Base-by-base conservation (phyloP, 2,797 vertebrate genomes). In the Galagoides demidoff region DNA sequence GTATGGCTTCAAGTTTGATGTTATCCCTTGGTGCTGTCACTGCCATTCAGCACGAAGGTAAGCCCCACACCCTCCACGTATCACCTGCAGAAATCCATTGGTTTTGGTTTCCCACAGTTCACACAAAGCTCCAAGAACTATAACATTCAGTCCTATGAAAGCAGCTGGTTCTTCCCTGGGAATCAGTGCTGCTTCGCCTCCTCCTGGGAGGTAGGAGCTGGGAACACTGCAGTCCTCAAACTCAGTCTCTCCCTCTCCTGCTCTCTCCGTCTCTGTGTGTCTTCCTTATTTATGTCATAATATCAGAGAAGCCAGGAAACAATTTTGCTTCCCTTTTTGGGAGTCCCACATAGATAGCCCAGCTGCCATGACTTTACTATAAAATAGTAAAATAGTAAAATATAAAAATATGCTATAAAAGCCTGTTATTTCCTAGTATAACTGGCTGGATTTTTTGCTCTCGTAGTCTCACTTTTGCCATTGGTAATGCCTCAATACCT, bases 401-500 rank as follows among this genome's bases (percentile, higher is more conserved):
- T 43, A 43, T 7, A 43, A 39, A 43, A 43, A 43, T 39, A 39
- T 39, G 6, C 7, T 43, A 43, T 43, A 43, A 59, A 8, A 25
- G 27, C 11, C 52, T 78, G 7, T 29, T 90, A 31, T 73, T 84
- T 68, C 19, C 61, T 70, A 19, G 89, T 92, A 85, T 94, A 93
- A 59, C 29, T 45, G 2, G 4, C 61, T n/a, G 16, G 49, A 20
- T 84, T 96, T 86, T 71, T 68, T 89, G 20, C 8, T 85, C 39
- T 71, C 43, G 0, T 83, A 27, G 89, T 91, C 25, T 92, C 79
- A 78, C 64, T 92, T 78, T 92, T 31, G 39, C 17, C 84, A 37
- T 73, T 92, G 13, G 39, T 85, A 82, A 92, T 92, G n/a, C 73
- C n/a, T n/a, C 68, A 82, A 92, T 92, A 29, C 73, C n/a, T n/a